These are phyloP conservation scores for Picus viridis DNA, from an alignment of 2,797 vertebrate species.

Conservation along the genomic window DNA sequence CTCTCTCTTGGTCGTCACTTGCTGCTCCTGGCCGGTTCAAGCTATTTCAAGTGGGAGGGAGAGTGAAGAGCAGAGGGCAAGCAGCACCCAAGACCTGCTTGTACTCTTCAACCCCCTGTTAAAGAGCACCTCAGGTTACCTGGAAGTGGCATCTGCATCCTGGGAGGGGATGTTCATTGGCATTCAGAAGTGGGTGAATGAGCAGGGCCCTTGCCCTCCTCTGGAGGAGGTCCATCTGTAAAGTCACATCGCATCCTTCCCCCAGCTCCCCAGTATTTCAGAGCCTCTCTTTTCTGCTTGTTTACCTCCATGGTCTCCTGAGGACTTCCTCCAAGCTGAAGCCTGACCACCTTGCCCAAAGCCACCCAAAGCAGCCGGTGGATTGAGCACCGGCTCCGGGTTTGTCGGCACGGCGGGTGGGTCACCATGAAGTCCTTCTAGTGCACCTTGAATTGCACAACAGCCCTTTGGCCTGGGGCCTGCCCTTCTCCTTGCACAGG, in stretches of 20 bases:
- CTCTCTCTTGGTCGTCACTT: neutral
- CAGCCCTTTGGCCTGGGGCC: neutral
- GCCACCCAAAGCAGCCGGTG: neutral
- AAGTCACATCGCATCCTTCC: neutral
- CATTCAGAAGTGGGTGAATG: neutral
- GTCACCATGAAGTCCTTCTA: neutral
- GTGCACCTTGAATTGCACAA: neutral
- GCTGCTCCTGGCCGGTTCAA: conserved; percentile 5
- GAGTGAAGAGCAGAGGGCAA: neutral
- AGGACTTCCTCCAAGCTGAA: neutral
- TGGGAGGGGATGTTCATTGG: neutral
- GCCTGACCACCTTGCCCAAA: neutral
- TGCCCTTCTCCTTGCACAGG: neutral
- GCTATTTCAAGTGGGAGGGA: neutral
- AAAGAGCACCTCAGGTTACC: neutral
- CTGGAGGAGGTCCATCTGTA: neutral
- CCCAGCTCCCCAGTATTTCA: neutral
- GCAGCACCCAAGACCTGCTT: neutral
- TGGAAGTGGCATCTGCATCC: neutral
- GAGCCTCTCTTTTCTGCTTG: neutral
- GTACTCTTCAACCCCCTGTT: neutral
- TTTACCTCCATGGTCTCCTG: neutral
- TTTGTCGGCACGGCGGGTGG: neutral
- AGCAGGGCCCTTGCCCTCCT: neutral
- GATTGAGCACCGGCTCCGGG: neutral